Evolutionary conservation across 2,113 vertebrate genomes (phyloP).

Genomic region (Dipodomys spectabilis): DNA sequence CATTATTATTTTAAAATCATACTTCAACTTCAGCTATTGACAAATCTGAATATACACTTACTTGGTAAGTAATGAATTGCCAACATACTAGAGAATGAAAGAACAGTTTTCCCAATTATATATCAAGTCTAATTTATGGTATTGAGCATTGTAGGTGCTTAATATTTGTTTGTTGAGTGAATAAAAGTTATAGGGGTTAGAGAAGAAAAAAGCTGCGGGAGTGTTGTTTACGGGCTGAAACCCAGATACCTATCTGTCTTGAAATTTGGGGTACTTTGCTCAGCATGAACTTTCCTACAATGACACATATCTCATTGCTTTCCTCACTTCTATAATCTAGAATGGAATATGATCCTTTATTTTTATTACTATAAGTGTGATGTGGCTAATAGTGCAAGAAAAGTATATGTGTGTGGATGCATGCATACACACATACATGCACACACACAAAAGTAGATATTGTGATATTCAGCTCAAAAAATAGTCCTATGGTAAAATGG

Average conservation of each 20-base stretch:
- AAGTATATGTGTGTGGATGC: too few species aligned
- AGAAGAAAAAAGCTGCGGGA: neutral
- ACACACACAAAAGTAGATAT: neutral
- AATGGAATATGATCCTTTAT: constrained; percentile 8
- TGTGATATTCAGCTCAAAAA: neutral
- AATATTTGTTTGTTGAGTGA: constrained; percentile 3
- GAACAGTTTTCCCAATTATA: neutral
- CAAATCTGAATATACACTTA: neutral
- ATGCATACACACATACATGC: too few species aligned
- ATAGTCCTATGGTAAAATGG: neutral
- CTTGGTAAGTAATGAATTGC: neutral
- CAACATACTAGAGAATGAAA: neutral
- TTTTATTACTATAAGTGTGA: neutral
- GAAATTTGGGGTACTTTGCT: neutral
- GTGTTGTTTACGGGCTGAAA: neutral
- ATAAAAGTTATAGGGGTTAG: neutral
- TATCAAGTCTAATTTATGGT: neutral
- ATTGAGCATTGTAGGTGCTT: neutral
- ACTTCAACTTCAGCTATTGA: neutral
- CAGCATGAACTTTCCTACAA: neutral
- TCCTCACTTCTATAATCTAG: neutral
- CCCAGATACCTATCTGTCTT: neutral
- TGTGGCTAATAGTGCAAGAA: neutral
- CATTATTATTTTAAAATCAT: neutral
- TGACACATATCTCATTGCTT: neutral